Evolutionary conservation across 2,888 invertebrate genomes (phyloP), one percentile per base, ranked within the genome.

Genomic region (Alloplasta piceator): DNA sequence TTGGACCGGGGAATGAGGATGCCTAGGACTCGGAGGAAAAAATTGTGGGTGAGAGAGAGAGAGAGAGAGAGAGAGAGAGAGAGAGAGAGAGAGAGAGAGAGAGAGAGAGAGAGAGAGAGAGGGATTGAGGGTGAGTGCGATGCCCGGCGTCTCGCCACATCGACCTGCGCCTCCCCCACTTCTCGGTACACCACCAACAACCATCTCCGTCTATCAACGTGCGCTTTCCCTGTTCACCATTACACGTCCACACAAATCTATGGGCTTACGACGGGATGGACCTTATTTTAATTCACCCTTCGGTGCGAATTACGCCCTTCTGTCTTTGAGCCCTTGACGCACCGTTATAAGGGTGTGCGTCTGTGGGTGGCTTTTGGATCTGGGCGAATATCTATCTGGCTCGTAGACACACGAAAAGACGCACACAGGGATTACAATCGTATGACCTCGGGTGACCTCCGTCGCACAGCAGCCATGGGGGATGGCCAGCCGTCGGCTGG

Each of bases 131-230:
- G 87, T 87, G 90, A 91, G 90, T 89, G 91, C 91, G 92, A 91
- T 89, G 91, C 91, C 89, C 91, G 89, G 87, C 89, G 91, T 91
- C 92, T 92, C 92, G 92, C 92, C 92, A 88, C 90, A 92, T 92
- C 92, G 92, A 92, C 91, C 92, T 87, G 84, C 86, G 82, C 85
- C 87, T 85, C 86, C 80, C 80, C 79, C 70, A 63, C 74, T 64
- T 61, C 10, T n/a, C 12, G 38, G 16, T 52, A 61, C 58, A 38
- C 80, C 66, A 36, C 71, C 46, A 60, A 48, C 66, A 26, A 12
- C 50, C 68, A 56, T 68, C 74, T 64, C 64, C 36, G 70, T 68
- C 79, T 70, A 74, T 56, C 64, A 70, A 48, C 50, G 26, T 36
- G 77, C 68, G 67, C 56, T 74, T 74, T 61, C 68, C 26, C 26